These are phyloP conservation scores for Perodicticus potto DNA, from an alignment of 2,797 vertebrate genomes.

Conservation along the genomic window DNA sequence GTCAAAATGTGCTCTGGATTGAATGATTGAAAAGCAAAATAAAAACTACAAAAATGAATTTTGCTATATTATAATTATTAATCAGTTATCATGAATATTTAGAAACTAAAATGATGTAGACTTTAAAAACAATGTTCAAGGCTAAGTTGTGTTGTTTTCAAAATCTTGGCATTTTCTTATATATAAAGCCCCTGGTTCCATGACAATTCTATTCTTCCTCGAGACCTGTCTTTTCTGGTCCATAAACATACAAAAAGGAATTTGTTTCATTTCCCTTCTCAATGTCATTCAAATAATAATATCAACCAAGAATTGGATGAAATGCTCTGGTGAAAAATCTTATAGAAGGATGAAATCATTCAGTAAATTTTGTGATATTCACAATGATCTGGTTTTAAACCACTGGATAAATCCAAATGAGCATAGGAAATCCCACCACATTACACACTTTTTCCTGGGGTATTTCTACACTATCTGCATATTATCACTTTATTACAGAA, in stretches of 20 bases:
- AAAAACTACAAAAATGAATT: not conserved
- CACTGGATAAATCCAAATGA: constrained; percentile 50
- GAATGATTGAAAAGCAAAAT: not conserved
- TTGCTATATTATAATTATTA: not conserved
- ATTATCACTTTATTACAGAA: not conserved
- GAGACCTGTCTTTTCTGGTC: not conserved
- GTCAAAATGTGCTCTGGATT: not conserved
- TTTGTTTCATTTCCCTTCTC: constrained; percentile 29
- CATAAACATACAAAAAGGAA: constrained; percentile 39
- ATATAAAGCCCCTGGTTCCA: not conserved
- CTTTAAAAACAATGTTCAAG: not conserved
- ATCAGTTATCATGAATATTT: not conserved
- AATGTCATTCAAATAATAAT: constrained; percentile 21
- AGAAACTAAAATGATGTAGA: not conserved
- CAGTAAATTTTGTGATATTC: constrained; percentile 42
- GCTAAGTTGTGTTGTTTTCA: not conserved
- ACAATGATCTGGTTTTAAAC: constrained; percentile 41
- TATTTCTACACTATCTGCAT: not conserved
- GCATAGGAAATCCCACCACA: constrained; percentile 15
- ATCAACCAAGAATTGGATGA: not conserved
- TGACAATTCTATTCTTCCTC: constrained; percentile 1
- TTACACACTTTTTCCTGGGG: constrained; percentile 43
- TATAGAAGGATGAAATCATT: constrained; percentile 27
- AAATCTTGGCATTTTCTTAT: not conserved
- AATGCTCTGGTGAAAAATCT: constrained; percentile 32